Evolutionary conservation across 2,888 invertebrate species (phyloP), one percentile per base, ranked within the genome.

Genomic region (Hemistola chrysoprasaria): DNA sequence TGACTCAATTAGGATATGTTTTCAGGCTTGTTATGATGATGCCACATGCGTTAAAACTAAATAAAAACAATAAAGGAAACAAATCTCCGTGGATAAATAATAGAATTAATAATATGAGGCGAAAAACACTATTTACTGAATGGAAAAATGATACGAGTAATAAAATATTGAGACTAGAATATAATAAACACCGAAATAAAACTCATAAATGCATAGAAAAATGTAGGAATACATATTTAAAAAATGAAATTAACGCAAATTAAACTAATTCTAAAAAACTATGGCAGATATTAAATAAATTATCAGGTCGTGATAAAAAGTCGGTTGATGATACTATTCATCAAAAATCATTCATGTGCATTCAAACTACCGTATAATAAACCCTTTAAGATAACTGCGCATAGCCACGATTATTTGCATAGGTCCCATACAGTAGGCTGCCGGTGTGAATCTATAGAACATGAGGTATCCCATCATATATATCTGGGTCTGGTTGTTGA

Each of bases 281-380:
- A 5, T 21, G 21, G 21, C 21, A 21, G 3, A 5, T 21, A 21
- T 21, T 21, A 21, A 21, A 21, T 6, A 21, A 3, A 3, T 5
- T 21, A 21, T 21, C 21, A 21, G 21, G 21, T 21, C 21, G 21
- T 6, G 6, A 21, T 6, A 21, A 21, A 21, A 21, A 21, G 6
- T 21, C 21, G 21, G 21, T 21, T 21, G 21, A 21, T 21, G 21
- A 21, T 3, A 6, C 21, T 5, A 21, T 21, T n/a, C 47, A 31
- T 47, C 50, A 2, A 50, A 47, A 27, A 0, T 47, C 2, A 24
- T 50, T 1, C 28, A 50, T 10, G 29, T 50, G 8, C 16, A 11
- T 22, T 47, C 44, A 0, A 23, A 20, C 2, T 31, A 41, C 3
- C 30, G 21, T 22, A 21, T 3, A 1, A 9, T 3, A 8, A 22